Conservation (phyloP, 2,888 invertebrate genomes). For the Cotesia congregata region DNA sequence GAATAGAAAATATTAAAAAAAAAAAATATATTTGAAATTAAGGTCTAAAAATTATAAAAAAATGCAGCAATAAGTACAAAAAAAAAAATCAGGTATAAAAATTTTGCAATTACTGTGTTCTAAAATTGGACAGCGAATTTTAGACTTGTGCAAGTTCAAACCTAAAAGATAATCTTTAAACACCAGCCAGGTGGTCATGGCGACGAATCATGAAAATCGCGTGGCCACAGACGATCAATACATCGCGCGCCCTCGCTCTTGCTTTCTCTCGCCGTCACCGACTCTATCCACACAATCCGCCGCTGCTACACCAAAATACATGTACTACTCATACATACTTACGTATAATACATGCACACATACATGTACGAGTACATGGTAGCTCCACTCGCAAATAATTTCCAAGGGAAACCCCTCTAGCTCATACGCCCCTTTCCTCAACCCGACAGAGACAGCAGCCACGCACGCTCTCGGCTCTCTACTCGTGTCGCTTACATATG, state of each 20-base stretch:
- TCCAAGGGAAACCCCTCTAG: constrained; percentile 47
- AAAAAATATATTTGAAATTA: no score
- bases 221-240: constrained; percentile 68
- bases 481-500: constrained; percentile 41
- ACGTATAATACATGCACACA: background rate
- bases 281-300: constrained; percentile 1
- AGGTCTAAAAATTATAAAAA: no score
- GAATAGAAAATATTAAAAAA: no score
- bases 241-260: constrained; percentile 56
- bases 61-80: no score
- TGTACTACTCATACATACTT: background rate
- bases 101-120: no score
- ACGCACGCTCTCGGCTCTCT: constrained; percentile 37
- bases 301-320: no score
- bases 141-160: constrained; percentile 1
- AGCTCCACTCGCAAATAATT: constrained; percentile 35
- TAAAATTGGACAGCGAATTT: no score
- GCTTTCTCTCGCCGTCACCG: constrained; percentile 29
- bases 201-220: constrained; percentile 70
- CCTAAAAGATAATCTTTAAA: constrained; percentile 64
- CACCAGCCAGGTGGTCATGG: constrained; percentile 69
- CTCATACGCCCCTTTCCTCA: constrained; percentile 42
- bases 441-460: constrained; percentile 33
- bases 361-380: background rate
- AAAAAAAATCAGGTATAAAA: no score